Evolutionary conservation across 2,797 vertebrate genomes (phyloP), one percentile per base, ranked within the genome.

Genomic region (Epinephelus awoara): DNA sequence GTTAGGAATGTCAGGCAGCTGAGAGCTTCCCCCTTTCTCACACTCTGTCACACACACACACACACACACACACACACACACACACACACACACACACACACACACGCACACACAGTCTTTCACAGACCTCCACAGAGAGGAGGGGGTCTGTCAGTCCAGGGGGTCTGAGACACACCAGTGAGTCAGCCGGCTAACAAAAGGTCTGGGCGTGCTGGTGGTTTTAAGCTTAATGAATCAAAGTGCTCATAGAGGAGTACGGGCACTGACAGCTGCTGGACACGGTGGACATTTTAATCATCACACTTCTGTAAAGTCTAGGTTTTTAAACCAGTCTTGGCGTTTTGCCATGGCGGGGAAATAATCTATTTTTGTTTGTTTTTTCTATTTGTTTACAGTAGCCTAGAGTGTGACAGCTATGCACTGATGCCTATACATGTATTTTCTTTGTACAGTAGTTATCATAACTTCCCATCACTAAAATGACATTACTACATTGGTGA

Each of bases 111-210:
- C 50, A 38, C 27, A 29, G 11, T 34, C 7, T 34, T 34, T 34
- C 34, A 34, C 34, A 66, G 6, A n/a, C 8, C 7, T 34, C 7
- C 29, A 34, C 29, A 66, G 6, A n/a, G 58, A 17, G 18, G 29
- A 21, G 61, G 58, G 62, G 44, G 56, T 67, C 50, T 73, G 74
- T 77, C 72, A 69, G 77, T 84, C 74, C 75, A 83, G 80, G 83
- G 75, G 81, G 78, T 83, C 85, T 79, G 58, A 69, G 38, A 66
- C 70, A 29, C 74, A 66, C 57, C 17, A 21, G 9, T 58, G 63
- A 67, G 76, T 85, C 79, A 81, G 72, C 80, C 56, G 82, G 3
- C 76, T 11, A 75, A 89, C 87, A 88, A 88, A 85, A 85, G 86
- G 54, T 77, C 71, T 65, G 69, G 67, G 34, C 51, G 29, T 81